A percentile compares a stretch with the other conserved stretches of the same genome.
Evolutionary conservation across 2,797 vertebrate species (phyloP).

Genomic region (Pangasius sanitwongsei): DNA sequence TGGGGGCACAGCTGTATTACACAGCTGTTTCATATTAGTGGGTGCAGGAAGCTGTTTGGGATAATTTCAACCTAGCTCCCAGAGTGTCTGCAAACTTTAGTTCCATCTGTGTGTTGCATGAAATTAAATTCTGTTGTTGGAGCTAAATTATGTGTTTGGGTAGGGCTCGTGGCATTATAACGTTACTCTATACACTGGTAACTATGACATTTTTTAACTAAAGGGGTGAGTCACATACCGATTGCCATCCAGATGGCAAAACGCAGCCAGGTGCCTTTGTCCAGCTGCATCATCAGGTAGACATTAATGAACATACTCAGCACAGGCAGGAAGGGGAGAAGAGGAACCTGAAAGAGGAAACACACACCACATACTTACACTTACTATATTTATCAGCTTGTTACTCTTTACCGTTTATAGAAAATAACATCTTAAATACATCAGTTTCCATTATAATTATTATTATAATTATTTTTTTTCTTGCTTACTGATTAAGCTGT

Average conservation of each 20-base stretch:
- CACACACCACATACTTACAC: neutral
- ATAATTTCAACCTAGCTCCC: neutral
- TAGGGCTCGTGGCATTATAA: neutral
- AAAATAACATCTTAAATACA: neutral
- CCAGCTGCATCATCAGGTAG: constrained; percentile 98
- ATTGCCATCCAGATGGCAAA: constrained; percentile 92
- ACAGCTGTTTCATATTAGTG: neutral
- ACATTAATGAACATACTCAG: constrained; percentile 94
- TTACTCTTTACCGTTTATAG: neutral
- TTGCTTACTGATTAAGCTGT: neutral
- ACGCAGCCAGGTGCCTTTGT: constrained; percentile 87
- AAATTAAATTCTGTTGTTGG: neutral
- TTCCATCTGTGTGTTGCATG: neutral
- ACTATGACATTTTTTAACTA: neutral
- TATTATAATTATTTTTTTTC: neutral
- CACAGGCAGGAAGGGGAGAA: constrained; percentile 87
- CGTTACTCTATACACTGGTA: neutral
- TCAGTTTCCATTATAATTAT: neutral
- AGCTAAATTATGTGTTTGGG: neutral
- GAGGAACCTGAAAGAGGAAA: constrained; percentile 81
- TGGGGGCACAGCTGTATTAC: neutral
- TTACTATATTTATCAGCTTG: neutral
- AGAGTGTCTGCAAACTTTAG: neutral
- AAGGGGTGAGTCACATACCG: constrained; percentile 70
- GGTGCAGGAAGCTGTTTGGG: neutral